Base-by-base conservation (phyloP, 2,113 vertebrate genomes). In the Pachypanchax playfairii region DNA sequence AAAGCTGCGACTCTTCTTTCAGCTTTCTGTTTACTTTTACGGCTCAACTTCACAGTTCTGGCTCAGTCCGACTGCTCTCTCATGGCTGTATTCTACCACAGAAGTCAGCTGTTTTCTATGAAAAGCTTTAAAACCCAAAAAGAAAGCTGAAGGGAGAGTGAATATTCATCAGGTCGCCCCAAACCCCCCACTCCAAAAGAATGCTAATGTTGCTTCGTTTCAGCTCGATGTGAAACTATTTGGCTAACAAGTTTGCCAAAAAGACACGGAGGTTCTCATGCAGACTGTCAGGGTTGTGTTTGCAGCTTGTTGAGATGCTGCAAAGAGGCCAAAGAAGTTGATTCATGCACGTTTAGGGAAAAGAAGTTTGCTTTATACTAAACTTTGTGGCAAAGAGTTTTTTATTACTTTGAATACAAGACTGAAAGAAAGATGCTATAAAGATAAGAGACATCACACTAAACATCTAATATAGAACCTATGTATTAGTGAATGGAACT, bases 81-180 rank as follows among this genome's bases (percentile, higher is more conserved):
- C 14, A 9, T 17, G 46, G 26, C 5, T 18, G 47, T 50, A 24
- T 50, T 18, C 47, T 42, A n/a, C 39, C 1, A 8, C 21, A 46
- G 6, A 48, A 48, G 15, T 17, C 47, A 42, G 39, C 39, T 42
- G 39, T 42, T 42, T 42, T 42, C 39, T 20, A n/a, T 42, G 39
- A 42, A 20, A 42, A 42, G 2, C 39, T 42, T 7, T 9, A 42
- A 42, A 41, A 41, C n/a, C n/a, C n/a, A 18, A 20, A 35, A 10
- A 20, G 39, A 20, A 9, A 18, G 39, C 31, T 47, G 13, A 70
- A 38, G 12, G 17, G 22, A 55, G 43, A 52, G 31, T 42, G 44
- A 55, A 54, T 62, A 62, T 48, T 70, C 49, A 70, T 48, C 9
- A 54, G 22, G 49, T 29, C 4, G 28, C 21, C 17, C 29, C 13